These are phyloP conservation scores for Matsumurasca onukii DNA, from an alignment of 1,140 invertebrate species.

Conservation along the genomic window DNA sequence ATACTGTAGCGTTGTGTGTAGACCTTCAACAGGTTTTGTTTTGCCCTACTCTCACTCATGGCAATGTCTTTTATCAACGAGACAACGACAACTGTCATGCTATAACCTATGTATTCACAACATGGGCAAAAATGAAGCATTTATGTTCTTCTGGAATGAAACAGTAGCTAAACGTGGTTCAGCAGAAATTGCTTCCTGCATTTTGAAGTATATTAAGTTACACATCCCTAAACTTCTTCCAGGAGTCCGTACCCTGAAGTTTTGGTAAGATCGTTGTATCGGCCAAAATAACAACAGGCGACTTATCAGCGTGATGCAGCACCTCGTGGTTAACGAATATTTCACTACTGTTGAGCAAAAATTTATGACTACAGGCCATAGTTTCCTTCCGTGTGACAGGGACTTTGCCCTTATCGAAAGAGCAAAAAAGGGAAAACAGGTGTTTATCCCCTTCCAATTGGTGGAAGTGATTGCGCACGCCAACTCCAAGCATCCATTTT, in stretches of 20 bases:
- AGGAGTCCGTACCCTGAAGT: background rate
- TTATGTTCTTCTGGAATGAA: background rate
- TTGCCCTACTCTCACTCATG: constrained; percentile 34
- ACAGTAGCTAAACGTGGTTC: constrained; percentile 14
- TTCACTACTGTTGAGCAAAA: constrained; percentile 25
- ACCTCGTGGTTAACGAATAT: constrained; percentile 15
- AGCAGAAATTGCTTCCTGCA: constrained; percentile 27
- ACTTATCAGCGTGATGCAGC: background rate
- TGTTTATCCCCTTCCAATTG: background rate
- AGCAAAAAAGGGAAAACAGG: constrained; percentile 10
- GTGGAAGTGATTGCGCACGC: constrained; percentile 13
- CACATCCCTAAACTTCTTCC: constrained; percentile 8
- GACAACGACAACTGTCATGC: background rate
- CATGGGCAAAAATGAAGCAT: constrained; percentile 33
- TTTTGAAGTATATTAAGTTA: constrained; percentile 14
- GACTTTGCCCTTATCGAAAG: constrained; percentile 29
- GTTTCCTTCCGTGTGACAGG: constrained; percentile 33
- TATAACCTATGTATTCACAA: constrained; percentile 33
- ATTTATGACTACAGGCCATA: constrained; percentile 31
- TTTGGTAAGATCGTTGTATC: constrained; percentile 25
- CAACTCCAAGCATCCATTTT: constrained; percentile 2
- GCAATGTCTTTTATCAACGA: constrained; percentile 26
- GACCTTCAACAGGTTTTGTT: background rate
- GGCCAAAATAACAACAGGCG: constrained; percentile 28
- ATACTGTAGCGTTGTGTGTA: constrained; percentile 29